Evolutionary conservation across 2,797 vertebrate genomes (phyloP).

Genomic region (Ctenochaetus hawaiiensis): DNA sequence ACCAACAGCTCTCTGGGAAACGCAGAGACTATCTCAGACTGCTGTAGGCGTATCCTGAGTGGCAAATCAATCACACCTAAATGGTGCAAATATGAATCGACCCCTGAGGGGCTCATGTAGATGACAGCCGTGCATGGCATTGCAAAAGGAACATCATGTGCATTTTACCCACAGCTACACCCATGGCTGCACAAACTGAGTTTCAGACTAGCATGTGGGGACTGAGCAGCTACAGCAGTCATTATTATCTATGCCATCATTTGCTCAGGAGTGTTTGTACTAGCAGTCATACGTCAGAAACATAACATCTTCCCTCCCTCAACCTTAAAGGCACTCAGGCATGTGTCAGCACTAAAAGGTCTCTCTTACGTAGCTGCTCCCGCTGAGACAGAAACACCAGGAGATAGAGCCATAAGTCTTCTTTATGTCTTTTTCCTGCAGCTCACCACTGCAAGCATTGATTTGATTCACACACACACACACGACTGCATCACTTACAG

Average conservation of each 20-base stretch:
- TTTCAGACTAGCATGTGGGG: constrained; percentile 23
- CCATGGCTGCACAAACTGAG: constrained; percentile 30
- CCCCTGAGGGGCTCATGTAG: constrained; percentile 60
- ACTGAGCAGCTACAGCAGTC: constrained; percentile 43
- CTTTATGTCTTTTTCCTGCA: constrained; percentile 64
- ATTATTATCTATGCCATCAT: constrained; percentile 62
- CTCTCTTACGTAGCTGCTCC: constrained; percentile 60
- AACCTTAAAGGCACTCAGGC: constrained; percentile 67
- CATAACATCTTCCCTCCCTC: constrained; percentile 57
- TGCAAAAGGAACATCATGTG: constrained; percentile 37
- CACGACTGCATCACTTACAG: constrained; percentile 24
- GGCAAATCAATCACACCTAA: constrained; percentile 80
- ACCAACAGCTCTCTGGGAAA: constrained; percentile 59
- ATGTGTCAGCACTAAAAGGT: constrained; percentile 79
- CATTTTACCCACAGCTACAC: constrained; percentile 46
- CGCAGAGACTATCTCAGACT: constrained; percentile 47
- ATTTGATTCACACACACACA: constrained; percentile 49
- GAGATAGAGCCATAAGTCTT: constrained; percentile 71
- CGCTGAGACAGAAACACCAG: constrained; percentile 64
- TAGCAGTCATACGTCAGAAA: constrained; percentile 61
- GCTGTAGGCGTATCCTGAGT: constrained; percentile 57
- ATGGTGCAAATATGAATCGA: constrained; percentile 79
- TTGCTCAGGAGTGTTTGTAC: constrained; percentile 65
- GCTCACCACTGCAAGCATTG: constrained; percentile 39
- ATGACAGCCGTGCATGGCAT: constrained; percentile 52